These are phyloP conservation scores for Leptinotarsa juncta DNA, from an alignment of 2,888 invertebrate genomes.

Conservation along the genomic window DNA sequence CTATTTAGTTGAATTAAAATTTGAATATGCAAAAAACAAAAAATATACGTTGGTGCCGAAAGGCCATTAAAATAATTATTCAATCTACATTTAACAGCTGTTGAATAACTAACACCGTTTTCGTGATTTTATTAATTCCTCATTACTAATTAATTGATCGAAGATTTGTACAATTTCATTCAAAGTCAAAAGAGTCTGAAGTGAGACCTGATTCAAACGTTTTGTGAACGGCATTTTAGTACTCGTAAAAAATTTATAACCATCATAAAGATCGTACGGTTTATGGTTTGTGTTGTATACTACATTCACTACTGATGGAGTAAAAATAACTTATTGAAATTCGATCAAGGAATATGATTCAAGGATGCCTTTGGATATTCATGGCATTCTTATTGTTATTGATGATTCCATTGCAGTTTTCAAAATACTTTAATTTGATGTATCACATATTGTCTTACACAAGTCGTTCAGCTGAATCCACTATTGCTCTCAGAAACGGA, in stretches of 20 bases:
- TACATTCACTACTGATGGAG: constrained; percentile 18
- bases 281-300: constrained; percentile 29
- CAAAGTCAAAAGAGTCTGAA: background rate
- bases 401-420: background rate
- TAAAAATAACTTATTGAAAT: constrained; percentile 24
- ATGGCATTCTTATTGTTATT: background rate
- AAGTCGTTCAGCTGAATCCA: too few species aligned
- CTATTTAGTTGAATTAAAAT: too few species aligned
- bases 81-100: background rate
- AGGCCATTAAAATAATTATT: background rate
- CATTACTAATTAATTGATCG: background rate
- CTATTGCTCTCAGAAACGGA: too few species aligned
- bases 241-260: constrained; percentile 49
- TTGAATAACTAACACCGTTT: background rate
- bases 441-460: too few species aligned
- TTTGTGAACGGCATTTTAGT: constrained; percentile 38
- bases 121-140: background rate
- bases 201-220: constrained; percentile 23
- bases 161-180: constrained; percentile 8
- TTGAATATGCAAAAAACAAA: too few species aligned
- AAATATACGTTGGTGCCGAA: too few species aligned
- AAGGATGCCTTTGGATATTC: constrained; percentile 15
- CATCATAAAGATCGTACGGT: constrained; percentile 44
- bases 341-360: constrained; percentile 26
- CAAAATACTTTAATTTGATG: too few species aligned